A percentile compares a stretch with the other conserved stretches of the same genome.
Evolutionary conservation across 1,140 invertebrate genomes (phyloP).

Genomic region (Orchestia grillus): DNA sequence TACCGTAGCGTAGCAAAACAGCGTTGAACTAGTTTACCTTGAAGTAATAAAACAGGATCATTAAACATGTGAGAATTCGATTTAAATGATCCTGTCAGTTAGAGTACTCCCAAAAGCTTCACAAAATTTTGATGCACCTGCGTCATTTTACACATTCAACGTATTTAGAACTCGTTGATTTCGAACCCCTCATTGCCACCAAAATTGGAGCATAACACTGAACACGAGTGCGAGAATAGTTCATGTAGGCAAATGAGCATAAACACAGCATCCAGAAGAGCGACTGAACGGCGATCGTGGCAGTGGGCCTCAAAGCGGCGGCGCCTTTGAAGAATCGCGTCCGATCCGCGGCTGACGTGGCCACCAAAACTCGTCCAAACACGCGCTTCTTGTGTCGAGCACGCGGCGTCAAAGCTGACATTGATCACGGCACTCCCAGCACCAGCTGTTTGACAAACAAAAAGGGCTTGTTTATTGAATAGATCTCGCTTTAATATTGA

Average conservation of each 20-base stretch:
- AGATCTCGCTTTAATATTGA: constrained; percentile 5
- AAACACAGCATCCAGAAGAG: background rate
- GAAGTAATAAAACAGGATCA: background rate
- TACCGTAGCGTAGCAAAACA: background rate
- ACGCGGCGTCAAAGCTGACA: background rate
- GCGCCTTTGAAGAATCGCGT: background rate
- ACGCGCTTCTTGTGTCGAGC: constrained; percentile 26
- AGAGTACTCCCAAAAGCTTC: background rate
- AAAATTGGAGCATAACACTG: background rate
- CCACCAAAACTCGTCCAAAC: constrained; percentile 34
- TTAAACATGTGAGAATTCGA: background rate
- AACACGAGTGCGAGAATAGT: background rate
- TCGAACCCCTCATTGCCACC: background rate
- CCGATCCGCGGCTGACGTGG: background rate
- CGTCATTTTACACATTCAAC: background rate
- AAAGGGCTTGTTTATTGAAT: constrained; percentile 43
- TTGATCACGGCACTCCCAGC: constrained; percentile 38
- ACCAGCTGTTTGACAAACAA: constrained; percentile 48
- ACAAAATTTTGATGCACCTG: background rate
- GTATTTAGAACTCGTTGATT: background rate
- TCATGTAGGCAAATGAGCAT: background rate
- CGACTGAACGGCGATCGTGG: background rate
- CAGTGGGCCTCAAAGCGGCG: constrained; percentile 3
- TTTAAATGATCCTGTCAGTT: background rate
- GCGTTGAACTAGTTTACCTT: background rate